These are phyloP conservation scores for Morone saxatilis DNA, from an alignment of 2,113 vertebrate genomes.

Conservation along the genomic window DNA sequence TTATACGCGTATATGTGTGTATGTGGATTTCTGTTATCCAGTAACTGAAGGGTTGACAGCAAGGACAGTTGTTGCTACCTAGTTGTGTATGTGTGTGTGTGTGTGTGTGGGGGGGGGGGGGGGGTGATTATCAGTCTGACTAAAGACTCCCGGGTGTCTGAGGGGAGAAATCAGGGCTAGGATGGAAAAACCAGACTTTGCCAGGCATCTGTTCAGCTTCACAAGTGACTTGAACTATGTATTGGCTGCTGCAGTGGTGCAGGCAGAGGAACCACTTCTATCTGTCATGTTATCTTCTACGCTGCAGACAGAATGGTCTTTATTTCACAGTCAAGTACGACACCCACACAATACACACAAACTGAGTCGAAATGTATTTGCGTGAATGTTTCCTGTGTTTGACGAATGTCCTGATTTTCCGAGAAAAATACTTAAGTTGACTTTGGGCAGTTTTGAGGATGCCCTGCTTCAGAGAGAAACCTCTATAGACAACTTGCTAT, in stretches of 20 bases:
- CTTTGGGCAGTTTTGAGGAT: conserved; percentile 8
- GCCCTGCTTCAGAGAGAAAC: conserved; percentile 1
- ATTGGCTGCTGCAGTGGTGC: conserved; percentile 31
- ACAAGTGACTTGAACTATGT: conserved; percentile 51
- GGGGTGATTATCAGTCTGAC: conserved; percentile 57
- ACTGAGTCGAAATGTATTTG: conserved; percentile 1
- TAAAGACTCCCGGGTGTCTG: conserved; percentile 50
- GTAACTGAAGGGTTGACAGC: neutral
- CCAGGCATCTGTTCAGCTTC: conserved; percentile 78
- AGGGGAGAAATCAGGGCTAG: conserved; percentile 46
- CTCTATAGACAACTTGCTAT: conserved; percentile 5
- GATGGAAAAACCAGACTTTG: conserved; percentile 60
- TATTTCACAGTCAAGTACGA: neutral
- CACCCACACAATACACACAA: neutral
- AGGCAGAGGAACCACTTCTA: conserved; percentile 20
- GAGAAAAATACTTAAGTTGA: conserved; percentile 11
- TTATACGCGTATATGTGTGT: neutral
- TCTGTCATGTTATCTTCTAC: conserved; percentile 32
- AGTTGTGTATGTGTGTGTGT: too few species aligned
- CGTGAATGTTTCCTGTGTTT: neutral
- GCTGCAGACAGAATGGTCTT: neutral
- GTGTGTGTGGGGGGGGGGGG: too few species aligned
- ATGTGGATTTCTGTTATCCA: neutral
- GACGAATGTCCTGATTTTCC: neutral
- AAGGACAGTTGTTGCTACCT: conserved; percentile 3